phyloP scores from a whole-genome alignment of 2,797 vertebrate genomes.

The Onychomys torridus region DNA sequence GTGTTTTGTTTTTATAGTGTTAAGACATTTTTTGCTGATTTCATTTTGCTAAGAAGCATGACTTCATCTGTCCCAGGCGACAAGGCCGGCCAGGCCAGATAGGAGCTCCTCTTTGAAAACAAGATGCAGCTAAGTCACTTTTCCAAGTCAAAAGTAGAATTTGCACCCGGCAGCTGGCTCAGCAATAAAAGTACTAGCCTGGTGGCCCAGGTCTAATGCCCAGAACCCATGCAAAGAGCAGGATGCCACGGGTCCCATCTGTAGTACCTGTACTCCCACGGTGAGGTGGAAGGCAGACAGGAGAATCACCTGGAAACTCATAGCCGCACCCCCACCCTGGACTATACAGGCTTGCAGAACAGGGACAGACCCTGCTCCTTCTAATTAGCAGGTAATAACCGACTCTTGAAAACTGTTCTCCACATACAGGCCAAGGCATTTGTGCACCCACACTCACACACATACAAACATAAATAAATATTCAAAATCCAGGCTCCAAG shows the following conservation, averaged over 20 bases:
- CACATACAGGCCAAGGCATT: neutral
- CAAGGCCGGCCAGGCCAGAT: neutral
- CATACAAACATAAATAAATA: neutral
- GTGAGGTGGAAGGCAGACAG: neutral
- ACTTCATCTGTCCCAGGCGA: constrained; percentile 43
- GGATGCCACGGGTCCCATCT: neutral
- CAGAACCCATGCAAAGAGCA: neutral
- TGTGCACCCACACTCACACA: neutral
- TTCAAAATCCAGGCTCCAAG: neutral
- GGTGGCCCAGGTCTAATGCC: neutral
- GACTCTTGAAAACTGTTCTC: neutral
- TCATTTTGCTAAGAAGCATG: constrained; percentile 45
- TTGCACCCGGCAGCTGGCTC: neutral
- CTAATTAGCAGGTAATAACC: neutral
- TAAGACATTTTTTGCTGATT: constrained; percentile 46
- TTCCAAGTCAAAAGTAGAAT: neutral
- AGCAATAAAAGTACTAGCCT: neutral
- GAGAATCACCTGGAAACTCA: neutral
- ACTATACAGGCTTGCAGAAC: neutral
- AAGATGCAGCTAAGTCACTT: neutral
- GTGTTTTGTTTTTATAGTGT: constrained; percentile 13
- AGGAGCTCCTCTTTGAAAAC: neutral
- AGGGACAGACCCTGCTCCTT: neutral
- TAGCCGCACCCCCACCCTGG: neutral
- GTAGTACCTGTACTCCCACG: neutral